Percentiles rank a stretch among this genome's conserved stretches.
These are phyloP conservation scores for Helleia helle DNA, from an alignment of 2,888 invertebrate genomes.

Conservation along the genomic window DNA sequence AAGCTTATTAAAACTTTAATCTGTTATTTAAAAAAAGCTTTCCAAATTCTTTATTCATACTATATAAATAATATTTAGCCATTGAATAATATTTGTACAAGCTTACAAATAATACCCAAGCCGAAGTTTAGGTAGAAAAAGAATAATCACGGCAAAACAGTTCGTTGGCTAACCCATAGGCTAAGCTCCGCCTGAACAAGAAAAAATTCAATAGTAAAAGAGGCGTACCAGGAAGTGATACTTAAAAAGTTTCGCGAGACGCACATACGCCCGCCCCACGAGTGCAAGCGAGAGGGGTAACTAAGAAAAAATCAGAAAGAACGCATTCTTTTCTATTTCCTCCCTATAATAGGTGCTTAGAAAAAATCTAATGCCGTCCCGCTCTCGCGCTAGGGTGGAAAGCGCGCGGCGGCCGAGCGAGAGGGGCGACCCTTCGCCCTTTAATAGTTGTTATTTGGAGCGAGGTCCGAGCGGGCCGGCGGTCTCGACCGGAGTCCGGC, in stretches of 20 bases:
- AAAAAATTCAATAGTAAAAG: conserved; percentile 59
- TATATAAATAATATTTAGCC: neutral
- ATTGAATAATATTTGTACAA: neutral
- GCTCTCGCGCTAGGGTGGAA: conserved; percentile 55
- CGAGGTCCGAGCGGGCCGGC: conserved; percentile 57
- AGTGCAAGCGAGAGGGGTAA: conserved; percentile 55
- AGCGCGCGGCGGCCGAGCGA: conserved; percentile 54
- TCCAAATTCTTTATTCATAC: neutral
- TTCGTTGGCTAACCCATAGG: conserved; percentile 56
- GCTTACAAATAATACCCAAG: neutral
- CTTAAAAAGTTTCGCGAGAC: conserved; percentile 49
- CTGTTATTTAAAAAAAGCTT: neutral
- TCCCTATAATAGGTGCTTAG: conserved; percentile 70
- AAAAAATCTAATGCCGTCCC: conserved; percentile 64
- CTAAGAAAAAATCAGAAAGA: conserved; percentile 71
- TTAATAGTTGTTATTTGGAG: conserved; percentile 66
- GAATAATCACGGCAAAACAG: conserved; percentile 44
- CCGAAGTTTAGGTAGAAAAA: conserved; percentile 27
- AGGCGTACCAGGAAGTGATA: conserved; percentile 66
- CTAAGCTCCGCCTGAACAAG: conserved; percentile 63
- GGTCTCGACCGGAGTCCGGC: conserved; percentile 30
- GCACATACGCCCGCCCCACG: conserved; percentile 26
- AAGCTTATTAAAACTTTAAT: neutral
- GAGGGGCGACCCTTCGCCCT: conserved; percentile 61
- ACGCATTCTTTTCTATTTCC: conserved; percentile 71